Base-by-base conservation (phyloP, 2,113 vertebrate genomes). In the Neogobius melanostomus region DNA sequence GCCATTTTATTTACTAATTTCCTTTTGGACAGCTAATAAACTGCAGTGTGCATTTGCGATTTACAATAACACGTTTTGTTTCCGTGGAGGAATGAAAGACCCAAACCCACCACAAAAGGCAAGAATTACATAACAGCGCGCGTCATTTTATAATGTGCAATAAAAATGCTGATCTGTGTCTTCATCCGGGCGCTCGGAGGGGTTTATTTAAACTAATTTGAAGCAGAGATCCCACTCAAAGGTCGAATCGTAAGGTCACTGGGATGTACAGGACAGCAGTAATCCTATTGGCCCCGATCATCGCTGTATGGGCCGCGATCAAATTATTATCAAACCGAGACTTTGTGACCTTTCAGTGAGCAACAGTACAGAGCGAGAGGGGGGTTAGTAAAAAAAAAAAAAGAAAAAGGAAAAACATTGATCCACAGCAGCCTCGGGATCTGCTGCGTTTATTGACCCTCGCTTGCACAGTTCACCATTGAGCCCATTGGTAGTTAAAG, bases 301-400 rank as follows among this genome's bases (percentile, higher is more conserved):
- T 79, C 72, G 70, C 69, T 76, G 50, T 66, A 48, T 11, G 10
- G 81, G 76, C 72, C 60, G 59, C 14, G 52, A 82, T 82, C 48
- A 65, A 73, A 72, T 77, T 81, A 85, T 80, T 73, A 82, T 79
- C 69, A 73, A 75, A 65, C 54, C 65, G 62, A 78, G 68, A 76
- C 79, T 86, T 75, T 54, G 70, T 87, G 89, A 90, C 84, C 87
- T 91, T 90, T 65, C 71, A 74, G 73, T 71, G 44, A 68, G 62
- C 17, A 48, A 79, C 75, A 50, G 81, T 81, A 44, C 15, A 48
- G 74, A 63, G 71, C 11, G 1, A 68, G 63, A 68, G 63, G 68
- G 56, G 61, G 72, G 76, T 80, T 75, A 73, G 68, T 70, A n/a
- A n/a, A 62, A 45, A 36, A 59, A 11, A 49, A 21, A 52, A 79